A percentile compares a stretch with the other conserved stretches of the same genome.
These are phyloP conservation scores for Zoanthus solanderi DNA, from an alignment of 92 coral and sea anemone genomes.

Conservation along the genomic window DNA sequence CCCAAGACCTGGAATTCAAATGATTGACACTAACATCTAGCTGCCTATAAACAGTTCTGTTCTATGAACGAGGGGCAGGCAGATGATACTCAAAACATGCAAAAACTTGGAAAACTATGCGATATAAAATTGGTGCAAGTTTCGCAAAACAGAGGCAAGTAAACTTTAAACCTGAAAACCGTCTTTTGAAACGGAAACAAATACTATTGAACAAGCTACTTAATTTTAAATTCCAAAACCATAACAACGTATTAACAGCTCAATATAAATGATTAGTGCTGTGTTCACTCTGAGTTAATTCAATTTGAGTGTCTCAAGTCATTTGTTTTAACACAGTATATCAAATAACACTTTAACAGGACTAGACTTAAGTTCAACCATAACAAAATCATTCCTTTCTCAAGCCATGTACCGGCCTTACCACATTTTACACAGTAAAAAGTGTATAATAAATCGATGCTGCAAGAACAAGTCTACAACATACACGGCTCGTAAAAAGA, in stretches of 20 bases:
- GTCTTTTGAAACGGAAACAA: background rate
- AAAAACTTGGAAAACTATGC: constrained; percentile 20
- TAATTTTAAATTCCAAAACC: constrained; percentile 17
- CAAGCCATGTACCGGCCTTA: constrained; percentile 77
- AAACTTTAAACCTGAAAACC: background rate
- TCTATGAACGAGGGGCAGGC: constrained; percentile 1
- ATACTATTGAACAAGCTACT: background rate
- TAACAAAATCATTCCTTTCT: constrained; percentile 44
- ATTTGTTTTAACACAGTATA: constrained; percentile 44
- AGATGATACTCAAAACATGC: background rate
- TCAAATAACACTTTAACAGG: constrained; percentile 45
- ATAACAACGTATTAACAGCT: constrained; percentile 37
- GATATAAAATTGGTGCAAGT: constrained; percentile 19
- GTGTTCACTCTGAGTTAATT: constrained; percentile 24
- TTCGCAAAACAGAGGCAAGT: background rate
- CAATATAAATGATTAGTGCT: constrained; percentile 2
- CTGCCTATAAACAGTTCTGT: constrained; percentile 20
- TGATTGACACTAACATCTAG: constrained; percentile 1
- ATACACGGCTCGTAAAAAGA: constrained; percentile 46
- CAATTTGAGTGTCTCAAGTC: constrained; percentile 14
- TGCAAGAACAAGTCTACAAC: constrained; percentile 53
- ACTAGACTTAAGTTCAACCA: constrained; percentile 55
- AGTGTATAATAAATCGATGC: constrained; percentile 58
- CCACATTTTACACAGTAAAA: constrained; percentile 97
- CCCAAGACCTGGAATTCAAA: constrained; percentile 27